Evolutionary conservation across 2,113 vertebrate genomes (phyloP).

Genomic region (Tympanuchus pallidicinctus): DNA sequence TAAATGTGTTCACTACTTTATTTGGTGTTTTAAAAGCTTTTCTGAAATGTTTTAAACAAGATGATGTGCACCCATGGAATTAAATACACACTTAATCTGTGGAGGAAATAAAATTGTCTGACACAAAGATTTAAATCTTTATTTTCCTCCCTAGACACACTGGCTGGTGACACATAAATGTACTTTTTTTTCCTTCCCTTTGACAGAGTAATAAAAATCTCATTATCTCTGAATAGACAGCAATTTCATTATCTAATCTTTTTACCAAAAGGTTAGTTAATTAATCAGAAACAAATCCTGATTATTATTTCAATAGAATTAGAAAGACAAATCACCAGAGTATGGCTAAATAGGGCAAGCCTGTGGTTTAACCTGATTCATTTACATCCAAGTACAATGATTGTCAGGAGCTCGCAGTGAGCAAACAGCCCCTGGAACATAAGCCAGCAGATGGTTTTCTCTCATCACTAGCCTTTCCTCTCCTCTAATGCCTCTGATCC

Average conservation of each 20-base stretch:
- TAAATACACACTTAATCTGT: conserved; percentile 21
- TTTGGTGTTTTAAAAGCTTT: conserved; percentile 63
- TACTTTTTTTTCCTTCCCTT: conserved; percentile 52
- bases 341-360: conserved; percentile 79
- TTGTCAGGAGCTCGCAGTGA: conserved; percentile 71
- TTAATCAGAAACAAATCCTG: conserved; percentile 87
- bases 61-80: neutral
- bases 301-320: conserved; percentile 87
- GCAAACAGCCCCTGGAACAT: conserved; percentile 74
- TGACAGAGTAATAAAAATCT: conserved; percentile 87
- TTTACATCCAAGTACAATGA: conserved; percentile 77
- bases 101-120: conserved; percentile 44
- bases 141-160: conserved; percentile 60
- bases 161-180: conserved; percentile 76
- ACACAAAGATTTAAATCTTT: conserved; percentile 68
- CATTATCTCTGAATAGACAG: conserved; percentile 86
- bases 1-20: conserved; percentile 58
- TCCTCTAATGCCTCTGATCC: conserved; percentile 82
- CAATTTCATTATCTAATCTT: conserved; percentile 87
- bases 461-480: conserved; percentile 77
- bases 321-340: conserved; percentile 84
- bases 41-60: conserved; percentile 44
- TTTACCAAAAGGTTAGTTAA: conserved; percentile 86
- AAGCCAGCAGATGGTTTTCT: conserved; percentile 86
- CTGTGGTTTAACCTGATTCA: conserved; percentile 81